Percentiles rank a stretch among this genome's conserved stretches.
These are phyloP conservation scores for Drosophila aldrichi DNA, from an alignment of 2,888 invertebrate genomes.

Conservation along the genomic window DNA sequence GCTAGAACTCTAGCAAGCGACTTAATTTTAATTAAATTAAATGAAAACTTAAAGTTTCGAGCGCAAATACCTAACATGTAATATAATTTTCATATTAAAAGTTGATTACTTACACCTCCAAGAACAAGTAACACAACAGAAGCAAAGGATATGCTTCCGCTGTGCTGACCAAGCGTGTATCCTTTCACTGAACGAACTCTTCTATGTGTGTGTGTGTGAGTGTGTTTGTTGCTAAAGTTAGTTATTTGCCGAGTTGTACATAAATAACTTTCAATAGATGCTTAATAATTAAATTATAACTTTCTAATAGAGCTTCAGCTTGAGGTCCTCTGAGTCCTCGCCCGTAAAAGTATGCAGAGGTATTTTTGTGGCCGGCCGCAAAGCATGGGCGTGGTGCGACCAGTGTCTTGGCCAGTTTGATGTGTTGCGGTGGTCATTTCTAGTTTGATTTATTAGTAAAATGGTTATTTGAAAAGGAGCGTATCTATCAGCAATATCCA, in stretches of 20 bases:
- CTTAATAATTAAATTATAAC: constrained; percentile 69
- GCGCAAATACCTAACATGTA: background rate
- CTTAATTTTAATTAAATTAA: constrained; percentile 1
- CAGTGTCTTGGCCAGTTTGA: constrained; percentile 52
- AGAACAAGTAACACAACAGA: background rate
- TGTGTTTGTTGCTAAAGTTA: constrained; percentile 18
- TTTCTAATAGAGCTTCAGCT: constrained; percentile 46
- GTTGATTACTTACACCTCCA: background rate
- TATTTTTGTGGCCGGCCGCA: background rate
- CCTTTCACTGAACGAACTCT: background rate
- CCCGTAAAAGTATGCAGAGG: background rate
- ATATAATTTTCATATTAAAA: background rate
- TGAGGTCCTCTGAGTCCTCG: constrained; percentile 35
- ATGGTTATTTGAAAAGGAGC: constrained; percentile 4
- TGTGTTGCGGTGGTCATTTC: constrained; percentile 54
- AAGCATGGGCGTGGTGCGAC: constrained; percentile 19
- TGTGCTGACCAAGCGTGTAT: constrained; percentile 24
- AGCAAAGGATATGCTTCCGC: constrained; percentile 30
- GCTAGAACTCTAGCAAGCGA: background rate
- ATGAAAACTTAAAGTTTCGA: background rate
- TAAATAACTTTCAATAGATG: constrained; percentile 59
- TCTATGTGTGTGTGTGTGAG: background rate
- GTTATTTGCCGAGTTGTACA: constrained; percentile 34
- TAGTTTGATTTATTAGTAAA: constrained; percentile 63
- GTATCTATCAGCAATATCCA: background rate